Evolutionary conservation across 2,797 vertebrate species (phyloP).

Genomic region (Remorina albescens): DNA sequence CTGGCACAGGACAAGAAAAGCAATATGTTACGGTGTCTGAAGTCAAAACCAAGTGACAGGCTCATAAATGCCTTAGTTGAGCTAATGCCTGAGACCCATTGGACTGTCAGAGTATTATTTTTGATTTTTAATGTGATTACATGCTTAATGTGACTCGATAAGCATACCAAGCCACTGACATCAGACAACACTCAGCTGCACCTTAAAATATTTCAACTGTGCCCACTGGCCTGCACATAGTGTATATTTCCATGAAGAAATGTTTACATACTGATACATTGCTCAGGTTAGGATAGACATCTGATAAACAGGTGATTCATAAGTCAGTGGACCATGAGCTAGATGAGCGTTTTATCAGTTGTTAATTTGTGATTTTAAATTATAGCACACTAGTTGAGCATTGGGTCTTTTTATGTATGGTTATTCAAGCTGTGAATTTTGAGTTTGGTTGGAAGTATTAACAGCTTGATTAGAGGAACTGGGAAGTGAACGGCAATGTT

Average conservation of each 20-base stretch:
- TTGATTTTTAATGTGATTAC: constrained; percentile 39
- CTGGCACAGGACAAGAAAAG: constrained; percentile 65
- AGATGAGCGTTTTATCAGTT: constrained; percentile 61
- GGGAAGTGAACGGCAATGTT: constrained; percentile 35
- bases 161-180: constrained; percentile 72
- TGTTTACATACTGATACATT: constrained; percentile 82
- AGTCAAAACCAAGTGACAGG: constrained; percentile 31
- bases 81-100: constrained; percentile 39
- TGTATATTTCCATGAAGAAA: constrained; percentile 78
- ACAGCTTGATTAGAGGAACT: constrained; percentile 49
- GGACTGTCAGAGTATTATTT: constrained; percentile 44
- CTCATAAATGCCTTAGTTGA: constrained; percentile 30
- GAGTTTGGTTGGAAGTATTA: constrained; percentile 61
- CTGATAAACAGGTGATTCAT: constrained; percentile 67
- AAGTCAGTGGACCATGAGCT: constrained; percentile 67
- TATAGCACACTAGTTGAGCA: constrained; percentile 69
- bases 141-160: constrained; percentile 56
- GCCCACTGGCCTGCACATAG: constrained; percentile 56
- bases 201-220: constrained; percentile 57
- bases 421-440: constrained; percentile 63
- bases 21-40: constrained; percentile 68
- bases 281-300: constrained; percentile 82
- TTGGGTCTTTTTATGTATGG: constrained; percentile 54
- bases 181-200: constrained; percentile 60
- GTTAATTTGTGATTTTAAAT: constrained; percentile 73